Percentiles rank a stretch among this genome's conserved stretches.
Evolutionary conservation across 2,888 invertebrate genomes (phyloP).

Genomic region (Artemia sinica): DNA sequence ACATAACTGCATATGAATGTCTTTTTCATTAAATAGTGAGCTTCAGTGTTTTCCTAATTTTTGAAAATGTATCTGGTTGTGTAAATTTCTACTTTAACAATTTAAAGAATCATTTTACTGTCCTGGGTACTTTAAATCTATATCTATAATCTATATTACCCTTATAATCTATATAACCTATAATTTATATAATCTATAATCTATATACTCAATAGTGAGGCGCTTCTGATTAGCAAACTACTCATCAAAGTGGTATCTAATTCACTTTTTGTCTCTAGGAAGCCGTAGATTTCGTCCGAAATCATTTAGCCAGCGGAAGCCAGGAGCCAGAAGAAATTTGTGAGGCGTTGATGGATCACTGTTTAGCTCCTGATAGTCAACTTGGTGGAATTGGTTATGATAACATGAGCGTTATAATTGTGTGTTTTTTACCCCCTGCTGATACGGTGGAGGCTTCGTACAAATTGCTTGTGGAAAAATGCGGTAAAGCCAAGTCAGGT

Average conservation of each 20-base stretch:
- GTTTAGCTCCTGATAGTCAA: constrained; percentile 88
- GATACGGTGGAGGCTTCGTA: background rate
- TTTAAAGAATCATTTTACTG: too few relatives aligned
- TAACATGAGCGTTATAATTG: constrained; percentile 91
- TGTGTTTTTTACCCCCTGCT: constrained; percentile 46
- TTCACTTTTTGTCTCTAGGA: constrained; percentile 38
- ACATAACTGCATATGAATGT: too few relatives aligned
- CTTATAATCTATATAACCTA: too few relatives aligned
- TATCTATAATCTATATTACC: too few relatives aligned
- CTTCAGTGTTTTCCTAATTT: too few relatives aligned
- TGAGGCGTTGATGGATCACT: constrained; percentile 82
- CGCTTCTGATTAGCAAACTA: background rate
- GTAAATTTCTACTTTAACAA: too few relatives aligned
- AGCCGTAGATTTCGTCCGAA: constrained; percentile 73
- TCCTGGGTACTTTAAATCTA: too few relatives aligned
- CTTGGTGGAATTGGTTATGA: constrained; percentile 95
- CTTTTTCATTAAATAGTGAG: too few relatives aligned
- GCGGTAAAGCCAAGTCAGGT: background rate
- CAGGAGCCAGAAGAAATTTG: constrained; percentile 87
- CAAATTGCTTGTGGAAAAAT: background rate
- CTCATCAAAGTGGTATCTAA: background rate
- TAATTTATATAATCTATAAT: too few relatives aligned
- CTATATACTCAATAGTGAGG: too few relatives aligned
- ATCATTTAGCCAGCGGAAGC: constrained; percentile 50
- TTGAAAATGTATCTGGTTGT: too few relatives aligned